Conservation (phyloP, 53 echinoderm and acorn worm genomes). For the Luidia sarsii region DNA sequence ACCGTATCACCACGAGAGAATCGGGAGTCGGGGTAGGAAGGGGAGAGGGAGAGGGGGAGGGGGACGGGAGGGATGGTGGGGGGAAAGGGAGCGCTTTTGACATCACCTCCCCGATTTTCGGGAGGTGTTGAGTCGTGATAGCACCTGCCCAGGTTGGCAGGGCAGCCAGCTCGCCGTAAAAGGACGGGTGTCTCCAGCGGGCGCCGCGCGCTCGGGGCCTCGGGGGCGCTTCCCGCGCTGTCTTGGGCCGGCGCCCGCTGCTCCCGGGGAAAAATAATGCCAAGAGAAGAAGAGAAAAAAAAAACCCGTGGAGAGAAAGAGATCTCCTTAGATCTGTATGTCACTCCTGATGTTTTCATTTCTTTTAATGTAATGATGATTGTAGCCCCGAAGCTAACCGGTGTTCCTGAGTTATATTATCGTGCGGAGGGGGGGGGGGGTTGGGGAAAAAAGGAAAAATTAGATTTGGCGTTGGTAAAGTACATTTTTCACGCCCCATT, state of each 20-base stretch:
- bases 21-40: slow-evolving; percentile 3
- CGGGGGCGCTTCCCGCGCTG: slow-evolving; percentile 13
- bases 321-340: neutral
- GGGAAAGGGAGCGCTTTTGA: slow-evolving; percentile 27
- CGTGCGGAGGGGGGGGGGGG: neutral
- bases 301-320: neutral
- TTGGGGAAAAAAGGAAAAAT: neutral
- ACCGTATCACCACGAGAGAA: slow-evolving; percentile 15
- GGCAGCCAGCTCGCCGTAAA: slow-evolving; percentile 16
- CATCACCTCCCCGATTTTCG: slow-evolving; percentile 28
- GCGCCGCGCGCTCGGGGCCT: slow-evolving; percentile 20
- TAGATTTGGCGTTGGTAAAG: neutral
- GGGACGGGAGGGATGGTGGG: no score
- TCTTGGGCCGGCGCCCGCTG: slow-evolving; percentile 24
- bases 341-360: slow-evolving; percentile 7
- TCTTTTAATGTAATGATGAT: slow-evolving; percentile 20
- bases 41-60: no score
- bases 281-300: neutral
- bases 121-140: slow-evolving; percentile 52
- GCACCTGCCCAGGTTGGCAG: slow-evolving; percentile 56
- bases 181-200: slow-evolving; percentile 15
- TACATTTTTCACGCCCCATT: slow-evolving; percentile 56
- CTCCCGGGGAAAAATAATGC: neutral
- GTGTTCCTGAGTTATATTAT: slow-evolving; percentile 9
- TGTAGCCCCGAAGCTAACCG: slow-evolving; percentile 55